Evolutionary conservation across 2,888 invertebrate genomes (phyloP).

Genomic region (Elmis aenea): DNA sequence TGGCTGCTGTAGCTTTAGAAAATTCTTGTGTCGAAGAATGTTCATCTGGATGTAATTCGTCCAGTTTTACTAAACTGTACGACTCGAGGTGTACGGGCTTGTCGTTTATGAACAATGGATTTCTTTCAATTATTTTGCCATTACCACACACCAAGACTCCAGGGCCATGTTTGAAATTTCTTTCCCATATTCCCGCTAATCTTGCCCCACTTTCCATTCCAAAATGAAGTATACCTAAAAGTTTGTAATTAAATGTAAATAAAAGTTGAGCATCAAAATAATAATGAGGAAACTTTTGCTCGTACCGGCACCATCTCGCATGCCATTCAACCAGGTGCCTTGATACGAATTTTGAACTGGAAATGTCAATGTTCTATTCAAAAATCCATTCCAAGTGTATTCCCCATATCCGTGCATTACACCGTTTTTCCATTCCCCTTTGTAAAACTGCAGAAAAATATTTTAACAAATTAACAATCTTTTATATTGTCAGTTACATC

Average conservation of each 20-base stretch:
- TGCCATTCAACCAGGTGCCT: slow-evolving; percentile 54
- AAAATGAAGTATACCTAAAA: slow-evolving; percentile 44
- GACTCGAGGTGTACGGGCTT: slow-evolving; percentile 40
- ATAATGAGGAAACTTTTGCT: too few relatives aligned
- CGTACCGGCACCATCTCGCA: slow-evolving; percentile 51
- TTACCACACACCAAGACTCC: slow-evolving; percentile 55
- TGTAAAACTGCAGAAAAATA: slow-evolving; percentile 50
- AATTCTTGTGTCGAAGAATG: too few relatives aligned
- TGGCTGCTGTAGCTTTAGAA: background rate
- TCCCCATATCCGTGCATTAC: slow-evolving; percentile 55
- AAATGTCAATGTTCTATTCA: slow-evolving; percentile 51
- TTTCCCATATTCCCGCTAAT: slow-evolving; percentile 53
- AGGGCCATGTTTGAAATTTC: slow-evolving; percentile 54
- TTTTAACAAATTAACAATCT: slow-evolving; percentile 2
- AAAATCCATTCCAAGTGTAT: slow-evolving; percentile 54
- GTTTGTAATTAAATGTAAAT: slow-evolving; percentile 10
- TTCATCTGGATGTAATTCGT: background rate
- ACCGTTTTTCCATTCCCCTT: slow-evolving; percentile 55
- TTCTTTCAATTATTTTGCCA: slow-evolving; percentile 49
- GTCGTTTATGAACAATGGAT: slow-evolving; percentile 52
- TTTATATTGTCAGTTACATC: too few relatives aligned
- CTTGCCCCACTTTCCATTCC: slow-evolving; percentile 53
- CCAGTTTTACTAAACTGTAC: background rate
- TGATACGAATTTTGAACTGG: slow-evolving; percentile 51
- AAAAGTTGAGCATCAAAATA: slow-evolving; percentile 6